A percentile compares a stretch with the other conserved stretches of the same genome.
Evolutionary conservation across 2,888 invertebrate species (phyloP).

Genomic region (Andrena haemorrhoa): DNA sequence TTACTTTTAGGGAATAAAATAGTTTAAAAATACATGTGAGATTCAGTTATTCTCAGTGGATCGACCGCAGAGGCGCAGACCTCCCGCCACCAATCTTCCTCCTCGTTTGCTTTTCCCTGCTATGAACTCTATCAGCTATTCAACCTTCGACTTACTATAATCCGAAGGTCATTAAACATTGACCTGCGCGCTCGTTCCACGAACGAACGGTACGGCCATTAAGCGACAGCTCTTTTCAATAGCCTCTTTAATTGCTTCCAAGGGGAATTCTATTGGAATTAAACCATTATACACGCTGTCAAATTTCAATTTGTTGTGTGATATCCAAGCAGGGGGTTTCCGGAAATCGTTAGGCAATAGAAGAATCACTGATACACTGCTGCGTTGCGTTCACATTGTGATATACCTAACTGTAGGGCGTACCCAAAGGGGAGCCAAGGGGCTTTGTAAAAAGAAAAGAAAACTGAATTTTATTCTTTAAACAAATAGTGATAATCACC

Average conservation of each 20-base stretch:
- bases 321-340: not conserved
- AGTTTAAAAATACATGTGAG: conserved; percentile 7
- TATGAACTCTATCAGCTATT: too few relatives aligned
- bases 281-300: not conserved
- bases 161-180: conserved; percentile 3
- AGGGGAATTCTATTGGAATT: conserved; percentile 4
- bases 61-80: too few relatives aligned
- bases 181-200: not conserved
- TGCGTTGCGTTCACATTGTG: too few relatives aligned
- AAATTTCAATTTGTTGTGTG: conserved; percentile 10
- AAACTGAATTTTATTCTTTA: too few relatives aligned
- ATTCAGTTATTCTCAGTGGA: not conserved
- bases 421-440: too few relatives aligned
- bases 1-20: conserved; percentile 34
- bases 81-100: too few relatives aligned
- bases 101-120: too few relatives aligned
- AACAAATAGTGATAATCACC: too few relatives aligned
- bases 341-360: not conserved
- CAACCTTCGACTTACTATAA: too few relatives aligned
- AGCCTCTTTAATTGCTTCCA: conserved; percentile 6
- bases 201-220: not conserved
- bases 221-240: not conserved
- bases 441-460: too few relatives aligned
- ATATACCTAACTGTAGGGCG: too few relatives aligned
- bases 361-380: not conserved